Evolutionary conservation across 2,797 vertebrate genomes (phyloP).

Genomic region (Sebastes taczanowskii): DNA sequence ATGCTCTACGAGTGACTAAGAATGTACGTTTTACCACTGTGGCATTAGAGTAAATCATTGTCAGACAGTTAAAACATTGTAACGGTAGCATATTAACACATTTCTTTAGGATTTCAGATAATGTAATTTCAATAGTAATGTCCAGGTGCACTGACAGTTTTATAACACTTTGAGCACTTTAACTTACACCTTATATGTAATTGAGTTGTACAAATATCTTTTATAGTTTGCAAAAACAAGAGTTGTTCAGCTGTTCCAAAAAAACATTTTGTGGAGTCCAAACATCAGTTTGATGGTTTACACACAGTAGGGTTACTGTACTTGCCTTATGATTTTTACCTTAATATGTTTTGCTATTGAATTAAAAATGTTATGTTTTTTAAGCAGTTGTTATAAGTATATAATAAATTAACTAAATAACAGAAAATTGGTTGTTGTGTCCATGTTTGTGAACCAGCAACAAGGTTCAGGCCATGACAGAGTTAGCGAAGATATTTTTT

Average conservation of each 20-base stretch:
- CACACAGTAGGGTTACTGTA: neutral
- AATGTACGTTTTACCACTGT: neutral
- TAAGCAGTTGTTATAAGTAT: neutral
- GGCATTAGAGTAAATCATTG: neutral
- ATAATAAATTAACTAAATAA: constrained; percentile 23
- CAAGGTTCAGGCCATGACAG: neutral
- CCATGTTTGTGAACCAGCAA: neutral
- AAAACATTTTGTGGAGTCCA: neutral
- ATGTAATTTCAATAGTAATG: neutral
- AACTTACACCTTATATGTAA: neutral
- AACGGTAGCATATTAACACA: neutral
- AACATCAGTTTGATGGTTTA: neutral
- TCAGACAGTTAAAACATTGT: neutral
- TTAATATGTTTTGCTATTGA: neutral
- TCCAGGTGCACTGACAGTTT: neutral
- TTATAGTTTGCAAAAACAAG: neutral
- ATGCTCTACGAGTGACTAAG: neutral
- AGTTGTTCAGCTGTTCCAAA: neutral
- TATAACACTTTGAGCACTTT: constrained; percentile 18
- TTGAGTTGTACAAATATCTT: neutral
- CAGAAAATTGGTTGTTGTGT: neutral
- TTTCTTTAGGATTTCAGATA: neutral
- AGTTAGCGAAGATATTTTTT: neutral
- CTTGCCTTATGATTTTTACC: neutral
- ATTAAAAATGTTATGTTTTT: neutral